These are phyloP conservation scores for Fissipunctia ypsillon DNA, from an alignment of 2,888 invertebrate species.

Conservation along the genomic window DNA sequence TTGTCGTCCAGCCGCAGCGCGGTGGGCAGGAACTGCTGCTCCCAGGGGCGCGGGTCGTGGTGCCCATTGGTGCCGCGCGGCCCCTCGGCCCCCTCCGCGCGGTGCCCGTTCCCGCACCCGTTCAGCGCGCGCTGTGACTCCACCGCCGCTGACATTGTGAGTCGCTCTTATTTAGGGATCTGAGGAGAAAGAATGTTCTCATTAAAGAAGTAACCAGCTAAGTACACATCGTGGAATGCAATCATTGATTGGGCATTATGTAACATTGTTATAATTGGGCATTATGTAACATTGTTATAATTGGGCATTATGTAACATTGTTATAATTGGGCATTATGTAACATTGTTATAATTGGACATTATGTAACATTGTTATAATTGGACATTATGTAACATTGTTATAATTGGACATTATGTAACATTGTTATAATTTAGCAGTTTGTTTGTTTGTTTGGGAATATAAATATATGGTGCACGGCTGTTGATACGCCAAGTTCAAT, in stretches of 20 bases:
- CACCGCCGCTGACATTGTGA: conserved; percentile 78
- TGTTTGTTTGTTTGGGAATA: not conserved
- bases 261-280: not conserved
- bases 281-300: too few species aligned
- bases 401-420: not conserved
- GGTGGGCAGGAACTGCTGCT: conserved; percentile 82
- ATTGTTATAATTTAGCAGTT: not conserved
- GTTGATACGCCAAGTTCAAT: conserved; percentile 4
- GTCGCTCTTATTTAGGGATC: conserved; percentile 17
- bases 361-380: too few species aligned
- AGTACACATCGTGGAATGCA: not conserved
- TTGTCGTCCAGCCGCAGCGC: conserved; percentile 80
- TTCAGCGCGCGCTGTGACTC: conserved; percentile 65
- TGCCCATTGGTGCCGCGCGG: conserved; percentile 56
- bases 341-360: not conserved
- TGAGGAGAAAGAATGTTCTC: conserved; percentile 38
- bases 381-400: not conserved
- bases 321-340: not conserved
- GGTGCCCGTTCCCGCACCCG: conserved; percentile 48
- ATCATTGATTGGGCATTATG: not conserved
- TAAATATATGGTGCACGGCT: not conserved
- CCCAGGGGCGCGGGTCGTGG: conserved; percentile 70
- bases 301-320: too few species aligned
- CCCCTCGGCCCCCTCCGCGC: conserved; percentile 63
- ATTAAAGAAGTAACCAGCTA: not conserved